A percentile compares a stretch with the other conserved stretches of the same genome.
phyloP scores from a whole-genome alignment of 2,113 vertebrate genomes.

The Engraulis encrasicolus region DNA sequence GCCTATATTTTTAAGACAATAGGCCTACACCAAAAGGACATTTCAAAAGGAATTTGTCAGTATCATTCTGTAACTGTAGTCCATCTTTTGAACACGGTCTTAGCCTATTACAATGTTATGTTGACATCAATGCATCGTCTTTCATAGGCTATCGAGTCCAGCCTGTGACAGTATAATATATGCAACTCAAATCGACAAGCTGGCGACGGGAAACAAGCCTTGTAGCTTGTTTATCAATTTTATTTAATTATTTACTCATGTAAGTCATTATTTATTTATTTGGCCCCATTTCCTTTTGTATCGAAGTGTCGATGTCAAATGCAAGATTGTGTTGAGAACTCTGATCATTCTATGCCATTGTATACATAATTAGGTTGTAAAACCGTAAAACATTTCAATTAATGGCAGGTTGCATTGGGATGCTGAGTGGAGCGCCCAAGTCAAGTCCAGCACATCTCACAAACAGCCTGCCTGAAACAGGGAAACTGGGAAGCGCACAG shows the following conservation, averaged over 20 bases:
- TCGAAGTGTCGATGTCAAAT: neutral
- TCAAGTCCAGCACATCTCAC: neutral
- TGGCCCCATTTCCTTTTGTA: neutral
- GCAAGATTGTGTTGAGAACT: neutral
- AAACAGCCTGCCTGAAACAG: constrained; percentile 8
- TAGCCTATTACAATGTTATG: neutral
- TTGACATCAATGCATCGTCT: neutral
- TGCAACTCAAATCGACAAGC: neutral
- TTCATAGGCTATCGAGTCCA: neutral
- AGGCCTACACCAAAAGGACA: neutral
- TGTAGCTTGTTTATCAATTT: constrained; percentile 10
- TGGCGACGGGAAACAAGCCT: neutral
- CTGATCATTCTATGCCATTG: neutral
- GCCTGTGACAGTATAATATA: neutral
- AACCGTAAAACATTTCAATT: neutral
- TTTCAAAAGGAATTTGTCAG: neutral
- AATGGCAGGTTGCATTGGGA: constrained; percentile 1
- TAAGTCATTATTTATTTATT: constrained; percentile 47
- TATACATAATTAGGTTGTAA: neutral
- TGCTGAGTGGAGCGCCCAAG: constrained; percentile 3
- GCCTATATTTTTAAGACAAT: neutral
- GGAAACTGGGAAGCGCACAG: constrained; percentile 21
- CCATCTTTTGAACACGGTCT: neutral
- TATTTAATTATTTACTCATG: constrained; percentile 34
- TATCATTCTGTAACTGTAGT: neutral